phyloP scores from a whole-genome alignment of 2,797 vertebrate genomes.

The Megalops cyprinoides region DNA sequence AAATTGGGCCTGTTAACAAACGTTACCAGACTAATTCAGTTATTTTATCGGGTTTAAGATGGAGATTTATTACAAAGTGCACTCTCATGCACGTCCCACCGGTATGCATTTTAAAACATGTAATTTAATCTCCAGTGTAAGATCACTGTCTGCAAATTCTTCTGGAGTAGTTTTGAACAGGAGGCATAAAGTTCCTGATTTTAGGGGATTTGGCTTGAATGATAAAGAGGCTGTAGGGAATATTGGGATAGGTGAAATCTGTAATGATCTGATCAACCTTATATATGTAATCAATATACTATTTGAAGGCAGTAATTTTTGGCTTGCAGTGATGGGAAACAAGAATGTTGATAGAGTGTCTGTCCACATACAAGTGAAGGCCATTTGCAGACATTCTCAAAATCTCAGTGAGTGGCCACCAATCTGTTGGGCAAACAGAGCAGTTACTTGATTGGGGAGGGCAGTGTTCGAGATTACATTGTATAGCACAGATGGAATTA shows the following conservation, averaged over 20 bases:
- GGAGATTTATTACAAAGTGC: no score
- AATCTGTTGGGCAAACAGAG: no score
- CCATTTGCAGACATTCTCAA: background rate
- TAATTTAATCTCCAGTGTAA: no score
- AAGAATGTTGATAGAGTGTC: no score
- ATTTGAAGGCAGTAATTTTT: background rate
- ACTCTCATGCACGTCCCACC: background rate
- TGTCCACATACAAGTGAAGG: background rate
- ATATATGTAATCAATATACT: no score
- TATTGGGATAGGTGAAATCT: background rate
- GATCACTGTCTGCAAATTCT: background rate
- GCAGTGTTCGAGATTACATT: no score
- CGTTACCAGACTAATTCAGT: no score
- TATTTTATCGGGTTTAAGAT: no score
- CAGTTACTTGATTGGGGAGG: no score
- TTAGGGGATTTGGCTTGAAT: background rate
- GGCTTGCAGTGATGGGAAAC: background rate
- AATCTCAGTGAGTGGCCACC: no score
- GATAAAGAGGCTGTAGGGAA: background rate
- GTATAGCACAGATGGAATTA: no score
- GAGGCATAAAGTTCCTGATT: background rate
- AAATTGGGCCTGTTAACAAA: no score
- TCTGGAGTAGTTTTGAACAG: background rate
- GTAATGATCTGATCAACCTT: background rate
- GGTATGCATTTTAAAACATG: background rate